phyloP scores from a whole-genome alignment of 2,797 vertebrate species.

The Nasua narica region DNA sequence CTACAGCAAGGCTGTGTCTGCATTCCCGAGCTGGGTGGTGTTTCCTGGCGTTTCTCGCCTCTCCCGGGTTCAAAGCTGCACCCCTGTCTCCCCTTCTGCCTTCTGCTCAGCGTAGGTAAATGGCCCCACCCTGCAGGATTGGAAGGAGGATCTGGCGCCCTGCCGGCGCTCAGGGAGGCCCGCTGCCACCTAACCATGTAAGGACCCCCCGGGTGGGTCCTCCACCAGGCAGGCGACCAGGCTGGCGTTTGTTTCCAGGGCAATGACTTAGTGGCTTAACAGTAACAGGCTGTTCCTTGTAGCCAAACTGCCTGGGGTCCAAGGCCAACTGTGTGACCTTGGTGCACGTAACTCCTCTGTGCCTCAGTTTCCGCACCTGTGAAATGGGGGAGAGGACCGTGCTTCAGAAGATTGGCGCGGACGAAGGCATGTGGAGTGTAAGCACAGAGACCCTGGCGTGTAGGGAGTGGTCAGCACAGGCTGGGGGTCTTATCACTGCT shows the following conservation, averaged over 20 bases:
- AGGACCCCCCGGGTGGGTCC: neutral
- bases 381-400: neutral
- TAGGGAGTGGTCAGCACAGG: too few relatives aligned
- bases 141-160: neutral
- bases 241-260: neutral
- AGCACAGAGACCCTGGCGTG: neutral
- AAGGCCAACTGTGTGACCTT: neutral
- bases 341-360: too few relatives aligned
- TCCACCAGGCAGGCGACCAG: too few relatives aligned
- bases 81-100: neutral
- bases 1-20: neutral
- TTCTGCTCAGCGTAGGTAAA: neutral
- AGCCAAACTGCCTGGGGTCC: neutral
- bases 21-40: rapidly evolving
- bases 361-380: neutral
- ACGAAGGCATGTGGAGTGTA: neutral
- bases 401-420: neutral
- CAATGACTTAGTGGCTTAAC: rapidly evolving
- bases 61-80: neutral
- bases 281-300: neutral
- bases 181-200: neutral
- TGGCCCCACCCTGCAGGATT: too few relatives aligned
- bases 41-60: too few relatives aligned
- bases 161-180: neutral
- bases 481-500: rapidly evolving